A percentile compares a stretch with the other conserved stretches of the same genome.
Evolutionary conservation across 1,140 invertebrate species (phyloP).

Genomic region (Adelges cooleyi): DNA sequence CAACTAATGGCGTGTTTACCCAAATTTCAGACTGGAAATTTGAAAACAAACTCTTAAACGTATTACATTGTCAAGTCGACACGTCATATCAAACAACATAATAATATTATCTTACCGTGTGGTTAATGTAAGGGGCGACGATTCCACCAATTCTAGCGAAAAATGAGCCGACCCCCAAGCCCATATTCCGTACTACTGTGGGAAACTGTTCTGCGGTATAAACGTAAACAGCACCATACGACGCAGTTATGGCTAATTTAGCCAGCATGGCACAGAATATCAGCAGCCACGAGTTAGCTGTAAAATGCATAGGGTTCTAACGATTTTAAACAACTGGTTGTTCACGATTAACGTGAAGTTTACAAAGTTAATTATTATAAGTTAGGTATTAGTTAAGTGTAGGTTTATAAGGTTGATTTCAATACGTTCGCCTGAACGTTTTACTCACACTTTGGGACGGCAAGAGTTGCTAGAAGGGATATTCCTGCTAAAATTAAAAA

Average conservation of each 20-base stretch:
- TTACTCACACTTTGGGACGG: conserved; percentile 32
- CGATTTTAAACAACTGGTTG: too few relatives aligned
- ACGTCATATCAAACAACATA: too few relatives aligned
- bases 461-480: conserved; percentile 44
- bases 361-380: too few relatives aligned
- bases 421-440: too few relatives aligned
- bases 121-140: conserved; percentile 58
- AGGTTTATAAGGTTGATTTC: too few relatives aligned
- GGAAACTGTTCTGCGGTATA: conserved; percentile 75
- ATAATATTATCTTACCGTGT: conserved; percentile 41
- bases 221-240: conserved; percentile 67
- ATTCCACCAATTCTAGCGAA: conserved; percentile 65
- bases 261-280: conserved; percentile 59
- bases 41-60: background rate
- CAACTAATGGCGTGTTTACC: conserved; percentile 42
- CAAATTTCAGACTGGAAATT: conserved; percentile 44
- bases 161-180: conserved; percentile 62
- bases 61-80: background rate
- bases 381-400: too few relatives aligned
- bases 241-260: conserved; percentile 69
- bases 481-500: conserved; percentile 57
- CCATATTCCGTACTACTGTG: conserved; percentile 67
- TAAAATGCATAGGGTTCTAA: too few relatives aligned
- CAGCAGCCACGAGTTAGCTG: conserved; percentile 34
- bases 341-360: too few relatives aligned